Conservation (phyloP, 2,113 vertebrate species). For the Puma concolor region DNA sequence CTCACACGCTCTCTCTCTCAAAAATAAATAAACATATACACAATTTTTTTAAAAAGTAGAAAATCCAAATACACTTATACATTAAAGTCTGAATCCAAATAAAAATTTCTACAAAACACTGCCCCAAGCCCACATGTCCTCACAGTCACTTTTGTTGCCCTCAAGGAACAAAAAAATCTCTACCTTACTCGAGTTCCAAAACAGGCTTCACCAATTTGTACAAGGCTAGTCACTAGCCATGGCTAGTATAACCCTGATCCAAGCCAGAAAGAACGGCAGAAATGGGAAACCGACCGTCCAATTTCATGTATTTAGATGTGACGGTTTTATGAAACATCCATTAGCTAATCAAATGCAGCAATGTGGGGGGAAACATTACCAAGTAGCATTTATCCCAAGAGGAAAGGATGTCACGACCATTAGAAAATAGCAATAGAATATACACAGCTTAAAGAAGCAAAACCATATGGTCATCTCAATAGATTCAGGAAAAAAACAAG, state of each 20-base stretch:
- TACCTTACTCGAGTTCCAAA: neutral
- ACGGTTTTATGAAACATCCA: neutral
- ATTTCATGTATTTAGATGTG: neutral
- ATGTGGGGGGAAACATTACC: neutral
- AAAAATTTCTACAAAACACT: conserved; percentile 12
- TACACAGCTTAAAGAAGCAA: neutral
- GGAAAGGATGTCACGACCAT: neutral
- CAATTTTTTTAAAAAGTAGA: neutral
- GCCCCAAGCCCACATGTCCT: neutral
- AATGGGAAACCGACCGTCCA: neutral
- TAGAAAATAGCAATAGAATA: neutral
- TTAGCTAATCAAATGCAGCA: neutral
- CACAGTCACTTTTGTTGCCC: neutral
- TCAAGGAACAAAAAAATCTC: neutral
- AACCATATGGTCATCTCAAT: neutral
- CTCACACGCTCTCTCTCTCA: too few relatives aligned
- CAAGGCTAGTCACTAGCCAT: neutral
- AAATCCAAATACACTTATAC: neutral
- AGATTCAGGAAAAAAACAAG: neutral
- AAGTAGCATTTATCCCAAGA: neutral
- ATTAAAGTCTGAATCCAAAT: neutral
- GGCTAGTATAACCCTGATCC: neutral
- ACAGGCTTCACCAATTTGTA: neutral
- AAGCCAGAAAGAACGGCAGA: neutral
- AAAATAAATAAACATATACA: too few relatives aligned